Percentiles rank a stretch among this genome's conserved stretches.
phyloP scores from a whole-genome alignment of 2,888 invertebrate genomes.

The Sphinx pinastri region DNA sequence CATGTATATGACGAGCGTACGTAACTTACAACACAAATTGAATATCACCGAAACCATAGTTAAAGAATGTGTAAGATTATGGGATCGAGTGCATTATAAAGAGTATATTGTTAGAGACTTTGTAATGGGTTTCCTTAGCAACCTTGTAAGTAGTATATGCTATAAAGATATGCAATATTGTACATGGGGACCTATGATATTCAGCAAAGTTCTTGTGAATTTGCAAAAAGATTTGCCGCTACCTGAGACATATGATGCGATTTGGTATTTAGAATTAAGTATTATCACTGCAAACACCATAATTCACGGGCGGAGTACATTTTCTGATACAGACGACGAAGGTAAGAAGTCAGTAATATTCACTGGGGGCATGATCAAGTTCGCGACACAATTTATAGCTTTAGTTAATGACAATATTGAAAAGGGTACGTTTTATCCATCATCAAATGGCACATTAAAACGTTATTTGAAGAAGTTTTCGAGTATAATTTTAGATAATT shows the following conservation, averaged over 20 bases:
- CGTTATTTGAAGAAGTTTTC: neutral
- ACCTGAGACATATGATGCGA: conserved; percentile 42
- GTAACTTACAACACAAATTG: conserved; percentile 34
- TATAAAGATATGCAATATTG: neutral
- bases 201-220: conserved; percentile 40
- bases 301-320: neutral
- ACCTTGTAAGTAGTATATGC: conserved; percentile 35
- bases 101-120: conserved; percentile 36
- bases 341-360: conserved; percentile 6
- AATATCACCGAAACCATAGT: conserved; percentile 40
- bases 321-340: neutral
- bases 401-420: conserved; percentile 42
- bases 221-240: conserved; percentile 36
- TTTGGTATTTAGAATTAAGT: conserved; percentile 48
- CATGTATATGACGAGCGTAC: conserved; percentile 34
- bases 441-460: neutral
- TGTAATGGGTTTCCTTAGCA: conserved; percentile 38
- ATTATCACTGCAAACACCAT: conserved; percentile 38
- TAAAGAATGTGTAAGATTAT: conserved; percentile 39
- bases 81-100: conserved; percentile 36
- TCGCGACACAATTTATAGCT: conserved; percentile 41
- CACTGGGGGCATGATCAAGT: conserved; percentile 34
- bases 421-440: conserved; percentile 29
- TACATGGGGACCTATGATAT: conserved; percentile 37
- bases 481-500: neutral